Conservation (phyloP, 2,113 vertebrate genomes). For the Otocyon megalotis region DNA sequence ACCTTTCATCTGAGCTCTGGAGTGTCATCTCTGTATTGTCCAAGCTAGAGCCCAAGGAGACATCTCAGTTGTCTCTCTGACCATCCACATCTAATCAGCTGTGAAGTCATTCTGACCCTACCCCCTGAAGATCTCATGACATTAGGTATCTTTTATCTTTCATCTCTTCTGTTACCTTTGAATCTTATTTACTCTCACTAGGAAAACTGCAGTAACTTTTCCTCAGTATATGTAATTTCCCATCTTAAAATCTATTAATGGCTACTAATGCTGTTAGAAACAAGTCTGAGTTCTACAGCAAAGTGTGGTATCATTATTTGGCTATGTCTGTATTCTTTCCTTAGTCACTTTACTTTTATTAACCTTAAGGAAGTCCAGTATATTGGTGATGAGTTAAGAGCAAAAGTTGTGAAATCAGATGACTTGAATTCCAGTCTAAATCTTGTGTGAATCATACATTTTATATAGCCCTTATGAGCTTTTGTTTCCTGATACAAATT, state of each 20-base stretch:
- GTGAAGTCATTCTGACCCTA: background rate
- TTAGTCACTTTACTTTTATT: background rate
- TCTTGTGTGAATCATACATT: background rate
- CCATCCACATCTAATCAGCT: background rate
- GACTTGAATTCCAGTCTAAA: background rate
- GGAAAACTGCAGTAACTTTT: background rate
- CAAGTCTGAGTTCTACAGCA: background rate
- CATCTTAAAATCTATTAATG: conserved; percentile 11
- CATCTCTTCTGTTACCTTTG: background rate
- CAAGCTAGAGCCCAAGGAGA: background rate
- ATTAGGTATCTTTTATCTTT: background rate
- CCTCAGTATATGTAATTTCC: background rate
- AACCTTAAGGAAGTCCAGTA: background rate
- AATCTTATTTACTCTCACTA: background rate
- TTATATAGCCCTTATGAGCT: background rate
- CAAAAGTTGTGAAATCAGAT: background rate
- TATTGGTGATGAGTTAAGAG: background rate
- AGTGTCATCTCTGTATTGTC: background rate
- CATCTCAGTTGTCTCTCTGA: background rate
- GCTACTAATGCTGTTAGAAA: background rate
- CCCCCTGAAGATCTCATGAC: background rate
- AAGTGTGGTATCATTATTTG: background rate
- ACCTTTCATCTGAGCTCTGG: background rate
- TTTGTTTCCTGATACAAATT: conserved; percentile 34
- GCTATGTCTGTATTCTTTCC: background rate